Evolutionary conservation across 64 coral and sea anemone genomes (phyloP), one percentile per base, ranked within the genome.

Genomic region (Pocillopora verrucosa): DNA sequence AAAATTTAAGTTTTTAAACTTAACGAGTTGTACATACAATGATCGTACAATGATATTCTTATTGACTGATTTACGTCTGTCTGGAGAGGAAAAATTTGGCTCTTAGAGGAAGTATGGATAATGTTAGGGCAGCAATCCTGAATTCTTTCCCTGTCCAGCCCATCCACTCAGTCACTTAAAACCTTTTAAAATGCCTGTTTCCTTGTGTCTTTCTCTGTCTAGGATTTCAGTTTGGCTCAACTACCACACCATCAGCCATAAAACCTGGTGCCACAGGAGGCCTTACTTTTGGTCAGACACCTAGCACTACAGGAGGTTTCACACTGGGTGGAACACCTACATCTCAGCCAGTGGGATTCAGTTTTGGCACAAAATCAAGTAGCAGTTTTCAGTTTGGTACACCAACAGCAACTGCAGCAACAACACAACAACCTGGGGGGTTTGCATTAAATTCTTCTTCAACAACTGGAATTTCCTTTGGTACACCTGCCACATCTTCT

Each of bases 301-400:
- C 85, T 72, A 41, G 51, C 1, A 35, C 9, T 22, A 87, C 51
- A 60, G 69, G 69, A 59, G 84, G 69, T 19, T 75, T 87, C 13
- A 58, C 11, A 20, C 73, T 88, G 34, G 86, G 86, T n/a, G 2
- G 58, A 36, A 62, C 72, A 37, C 86, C 86, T 77, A 13, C 74
- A 4, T 11, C 72, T 38, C 86, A 76, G 61, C 0, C 58, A 25
- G 80, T 51, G 3, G 80, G 72, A 64, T 91, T 85, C 82, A 89
- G 19, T 12, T 83, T 78, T 36, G 93, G 75, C 61, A 65, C 68
- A 17, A 73, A 22, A 5, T 30, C 83, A 34, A 38, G 58, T 62
- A 70, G 84, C 11, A 72, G 89, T 16, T 88, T 89, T 75, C 63
- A 56, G 51, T 95, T 95, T 89, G 86, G 77, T 19, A 62, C 36